These are phyloP conservation scores for Acrocephalus kingi DNA, from an alignment of 2,113 vertebrate species.

Conservation along the genomic window DNA sequence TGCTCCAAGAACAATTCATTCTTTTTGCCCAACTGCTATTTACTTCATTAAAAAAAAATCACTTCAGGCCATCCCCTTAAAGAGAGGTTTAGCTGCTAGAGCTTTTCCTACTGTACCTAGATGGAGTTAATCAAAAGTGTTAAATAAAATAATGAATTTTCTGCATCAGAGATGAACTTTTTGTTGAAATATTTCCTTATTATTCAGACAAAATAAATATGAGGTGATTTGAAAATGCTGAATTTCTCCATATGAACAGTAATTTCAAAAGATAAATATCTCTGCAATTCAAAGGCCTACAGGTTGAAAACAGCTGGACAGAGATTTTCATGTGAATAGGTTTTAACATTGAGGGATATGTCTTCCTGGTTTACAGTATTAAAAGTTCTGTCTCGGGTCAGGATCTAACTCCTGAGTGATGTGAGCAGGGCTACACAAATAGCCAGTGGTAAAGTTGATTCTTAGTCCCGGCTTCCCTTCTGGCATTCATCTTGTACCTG, in stretches of 20 bases:
- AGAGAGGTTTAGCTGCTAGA: background rate
- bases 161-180: background rate
- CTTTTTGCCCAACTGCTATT: background rate
- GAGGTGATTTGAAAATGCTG: background rate
- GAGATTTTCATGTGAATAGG: background rate
- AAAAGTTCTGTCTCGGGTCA: background rate
- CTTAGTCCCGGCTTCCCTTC: background rate
- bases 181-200: background rate
- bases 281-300: background rate
- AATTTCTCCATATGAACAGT: background rate
- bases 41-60: background rate
- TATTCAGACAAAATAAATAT: background rate
- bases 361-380: background rate
- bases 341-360: background rate
- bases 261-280: background rate
- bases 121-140: background rate
- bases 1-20: background rate
- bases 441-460: background rate
- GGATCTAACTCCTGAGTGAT: background rate
- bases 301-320: background rate
- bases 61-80: background rate
- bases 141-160: background rate
- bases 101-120: background rate
- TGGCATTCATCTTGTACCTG: background rate
- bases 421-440: background rate